Conservation (phyloP, 1,140 invertebrate species). For the Aricia agestis region DNA sequence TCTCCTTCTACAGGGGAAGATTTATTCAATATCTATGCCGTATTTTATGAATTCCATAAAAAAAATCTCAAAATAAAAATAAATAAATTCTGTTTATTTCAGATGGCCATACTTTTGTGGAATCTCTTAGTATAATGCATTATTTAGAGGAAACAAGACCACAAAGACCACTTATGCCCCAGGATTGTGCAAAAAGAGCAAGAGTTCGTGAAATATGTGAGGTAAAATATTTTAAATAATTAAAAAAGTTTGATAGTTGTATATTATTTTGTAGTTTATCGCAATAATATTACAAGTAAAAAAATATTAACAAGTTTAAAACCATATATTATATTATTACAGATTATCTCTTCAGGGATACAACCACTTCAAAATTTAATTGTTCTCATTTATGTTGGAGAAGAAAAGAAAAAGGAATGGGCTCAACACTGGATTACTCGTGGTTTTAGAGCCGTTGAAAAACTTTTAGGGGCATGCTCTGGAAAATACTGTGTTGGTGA, state of each 20-base stretch:
- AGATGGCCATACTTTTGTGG: slow-evolving; percentile 89
- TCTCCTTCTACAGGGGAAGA: too few relatives aligned
- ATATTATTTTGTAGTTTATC: too few relatives aligned
- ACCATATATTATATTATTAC: slow-evolving; percentile 37
- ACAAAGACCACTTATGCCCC: slow-evolving; percentile 89
- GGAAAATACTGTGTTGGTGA: slow-evolving; percentile 97
- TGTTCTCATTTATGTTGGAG: slow-evolving; percentile 89
- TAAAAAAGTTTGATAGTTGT: background rate
- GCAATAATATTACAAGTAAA: too few relatives aligned
- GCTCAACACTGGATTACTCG: slow-evolving; percentile 93
- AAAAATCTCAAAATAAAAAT: too few relatives aligned
- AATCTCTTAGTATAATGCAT: slow-evolving; percentile 96
- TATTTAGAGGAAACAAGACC: slow-evolving; percentile 95
- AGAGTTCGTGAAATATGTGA: slow-evolving; percentile 84
- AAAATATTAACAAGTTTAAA: background rate
- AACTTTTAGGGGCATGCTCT: slow-evolving; percentile 86
- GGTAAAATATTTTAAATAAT: slow-evolving; percentile 40
- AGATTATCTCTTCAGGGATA: slow-evolving; percentile 93
- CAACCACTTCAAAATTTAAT: slow-evolving; percentile 96
- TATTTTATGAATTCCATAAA: too few relatives aligned
- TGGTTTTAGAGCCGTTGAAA: slow-evolving; percentile 94
- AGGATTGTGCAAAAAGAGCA: slow-evolving; percentile 89
- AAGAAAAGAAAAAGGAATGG: slow-evolving; percentile 93
- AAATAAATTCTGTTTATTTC: slow-evolving; percentile 17
- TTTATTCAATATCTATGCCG: too few relatives aligned